Evolutionary conservation across 1,140 invertebrate species (phyloP), one percentile per base, ranked within the genome.

Genomic region (Drosophila prosaltans): DNA sequence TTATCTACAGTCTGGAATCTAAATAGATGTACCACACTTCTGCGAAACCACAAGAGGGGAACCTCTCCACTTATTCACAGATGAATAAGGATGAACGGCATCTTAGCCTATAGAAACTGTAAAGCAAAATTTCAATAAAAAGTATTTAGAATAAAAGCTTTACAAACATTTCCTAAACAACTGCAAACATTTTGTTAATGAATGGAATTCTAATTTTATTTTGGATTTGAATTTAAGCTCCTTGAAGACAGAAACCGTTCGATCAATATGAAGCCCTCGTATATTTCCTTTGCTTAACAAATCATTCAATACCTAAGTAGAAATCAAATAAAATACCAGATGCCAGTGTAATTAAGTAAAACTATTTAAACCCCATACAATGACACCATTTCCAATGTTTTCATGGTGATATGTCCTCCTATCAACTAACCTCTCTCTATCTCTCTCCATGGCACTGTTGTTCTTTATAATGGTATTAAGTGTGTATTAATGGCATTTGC

Each of bases 401-500:
- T 51, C 9, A 16, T 51, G 45, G 45, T 21, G 16, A 24, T 51
- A 24, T 51, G 45, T 51, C 2, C 16, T 16, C 43, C 43, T 16
- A 45, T 45, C 16, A 16, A 7, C 16, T 6, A 6, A 6, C 16
- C 45, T 8, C 41, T n/a, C 41, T 11, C n/a, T 16, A 3, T 16
- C 6, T 2, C 26, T 32, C 11, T 36, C 30, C 16, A 58, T 32
- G 48, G 21, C 48, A 54, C n/a, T 8, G 32, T 58, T 39, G 36
- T 58, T 7, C 6, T 48, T 58, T 58, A 21, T 58, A 58, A 39
- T 58, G 36, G 55, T 58, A 39, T 58, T 58, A 39, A 58, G 21
- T 30, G 55, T 58, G 55, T 21, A 58, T 58, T 58, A 58, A 58
- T 58, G 32, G 55, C 55, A 58, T 58, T 55, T 58, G 55, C 55